phyloP scores from a whole-genome alignment of 1,140 invertebrate genomes.

The Tetraneura akinire region DNA sequence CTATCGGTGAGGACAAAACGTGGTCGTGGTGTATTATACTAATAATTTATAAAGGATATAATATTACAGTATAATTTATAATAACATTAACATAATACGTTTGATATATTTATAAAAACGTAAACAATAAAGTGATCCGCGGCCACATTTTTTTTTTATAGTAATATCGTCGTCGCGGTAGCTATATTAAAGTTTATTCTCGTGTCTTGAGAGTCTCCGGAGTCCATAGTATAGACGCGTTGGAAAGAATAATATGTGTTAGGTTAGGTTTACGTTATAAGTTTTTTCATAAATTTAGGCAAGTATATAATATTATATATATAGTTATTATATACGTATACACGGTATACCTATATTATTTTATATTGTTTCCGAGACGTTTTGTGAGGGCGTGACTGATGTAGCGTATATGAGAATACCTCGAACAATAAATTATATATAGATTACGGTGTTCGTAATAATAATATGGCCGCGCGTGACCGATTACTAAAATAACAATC shows the following conservation, averaged over 20 bases:
- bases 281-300: too few species aligned
- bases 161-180: too few species aligned
- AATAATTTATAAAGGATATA: too few species aligned
- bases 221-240: not conserved
- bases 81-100: too few species aligned
- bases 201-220: not conserved
- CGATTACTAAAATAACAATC: constrained; percentile 12
- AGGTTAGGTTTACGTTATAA: not conserved
- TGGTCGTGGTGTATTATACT: too few species aligned
- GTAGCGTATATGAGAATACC: not conserved
- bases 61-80: too few species aligned
- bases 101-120: too few species aligned
- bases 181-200: constrained; percentile 18
- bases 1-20: too few species aligned
- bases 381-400: constrained; percentile 40
- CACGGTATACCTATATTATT: constrained; percentile 11
- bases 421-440: constrained; percentile 29
- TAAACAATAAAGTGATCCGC: too few species aligned
- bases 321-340: too few species aligned
- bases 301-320: too few species aligned
- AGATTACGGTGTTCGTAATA: constrained; percentile 14
- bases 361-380: constrained; percentile 25
- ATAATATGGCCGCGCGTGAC: constrained; percentile 32
- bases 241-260: not conserved
- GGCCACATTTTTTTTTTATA: too few species aligned